Evolutionary conservation across 1,140 invertebrate genomes (phyloP), one percentile per base, ranked within the genome.

Genomic region (Pomacea maculata): DNA sequence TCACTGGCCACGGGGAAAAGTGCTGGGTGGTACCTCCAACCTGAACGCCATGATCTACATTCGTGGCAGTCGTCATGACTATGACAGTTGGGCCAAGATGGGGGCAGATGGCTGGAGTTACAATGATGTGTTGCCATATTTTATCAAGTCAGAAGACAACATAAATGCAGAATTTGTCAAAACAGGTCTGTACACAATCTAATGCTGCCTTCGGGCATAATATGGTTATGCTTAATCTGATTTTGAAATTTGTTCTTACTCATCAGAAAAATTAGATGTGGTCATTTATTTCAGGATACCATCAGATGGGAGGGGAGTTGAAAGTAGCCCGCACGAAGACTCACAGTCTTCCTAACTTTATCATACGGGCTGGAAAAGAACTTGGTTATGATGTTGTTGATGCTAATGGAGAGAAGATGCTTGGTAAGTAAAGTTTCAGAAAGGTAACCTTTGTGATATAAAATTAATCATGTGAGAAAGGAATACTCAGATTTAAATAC

Each of bases 21-120:
- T 80, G 8, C 63, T 83, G 7, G 82, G 82, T 29, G 82, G 82
- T 55, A 71, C n/a, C 55, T 80, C 79, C 70, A 79, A 67, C 64
- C 61, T 80, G n/a, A 83, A 83, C 54, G 79, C 54, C 64, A 80
- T 76, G 73, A 29, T 74, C 19, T 83, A 83, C 70, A 76, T 83
- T 21, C 92, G 98, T 25, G 98, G 97, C 0, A 98, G 98, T 87
- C 94, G 94, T 82, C 94, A 94, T 81, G 98, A 99, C 89, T 99
- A 99, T 88, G 96, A 99, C 86, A 92, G 93, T 12, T 99, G 98
- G 98, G 96, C 96, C 88, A 91, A 94, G 0, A 89, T 95, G 45
- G 98, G 98, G 0, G 98, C 97, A 87, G 93, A 94, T 0, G 97
- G 97, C 12, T 99, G 98, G 98, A 94, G 95, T 2, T 97, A 94